A percentile compares a stretch with the other conserved stretches of the same genome.
These are phyloP conservation scores for Globia sparganii DNA, from an alignment of 2,888 invertebrate genomes.

Conservation along the genomic window DNA sequence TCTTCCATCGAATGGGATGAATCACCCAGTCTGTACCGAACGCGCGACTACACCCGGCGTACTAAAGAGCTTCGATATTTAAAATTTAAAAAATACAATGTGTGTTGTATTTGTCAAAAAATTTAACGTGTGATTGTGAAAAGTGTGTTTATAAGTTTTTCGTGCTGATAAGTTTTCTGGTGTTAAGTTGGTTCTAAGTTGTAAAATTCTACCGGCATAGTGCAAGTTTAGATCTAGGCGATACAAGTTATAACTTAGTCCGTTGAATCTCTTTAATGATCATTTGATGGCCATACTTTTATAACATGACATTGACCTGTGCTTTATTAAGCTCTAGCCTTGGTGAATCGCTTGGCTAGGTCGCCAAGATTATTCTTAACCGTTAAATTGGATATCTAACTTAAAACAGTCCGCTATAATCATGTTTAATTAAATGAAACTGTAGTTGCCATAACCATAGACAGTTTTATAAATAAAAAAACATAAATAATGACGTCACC, in stretches of 20 bases:
- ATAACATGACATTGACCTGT: slow-evolving; percentile 45
- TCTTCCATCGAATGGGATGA: slow-evolving; percentile 82
- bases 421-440: background rate
- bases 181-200: slow-evolving; percentile 8
- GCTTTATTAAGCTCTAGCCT: slow-evolving; percentile 50
- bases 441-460: background rate
- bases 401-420: background rate
- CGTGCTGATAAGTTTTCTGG: slow-evolving; percentile 54
- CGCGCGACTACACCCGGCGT: slow-evolving; percentile 73
- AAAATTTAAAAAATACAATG: slow-evolving; percentile 46
- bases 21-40: slow-evolving; percentile 83
- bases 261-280: slow-evolving; percentile 20
- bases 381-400: slow-evolving; percentile 18
- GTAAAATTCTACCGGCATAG: background rate
- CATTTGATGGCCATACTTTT: slow-evolving; percentile 36
- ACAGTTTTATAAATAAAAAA: background rate
- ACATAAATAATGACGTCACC: slow-evolving; percentile 22
- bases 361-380: slow-evolving; percentile 30
- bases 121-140: background rate
- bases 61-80: slow-evolving; percentile 39
- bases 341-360: slow-evolving; percentile 34
- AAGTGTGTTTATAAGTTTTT: slow-evolving; percentile 21
- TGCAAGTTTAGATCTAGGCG: slow-evolving; percentile 5
- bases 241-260: slow-evolving; percentile 22
- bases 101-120: slow-evolving; percentile 38